Base-by-base conservation (phyloP, 1,140 invertebrate species). In the Conopomorpha cramerella region DNA sequence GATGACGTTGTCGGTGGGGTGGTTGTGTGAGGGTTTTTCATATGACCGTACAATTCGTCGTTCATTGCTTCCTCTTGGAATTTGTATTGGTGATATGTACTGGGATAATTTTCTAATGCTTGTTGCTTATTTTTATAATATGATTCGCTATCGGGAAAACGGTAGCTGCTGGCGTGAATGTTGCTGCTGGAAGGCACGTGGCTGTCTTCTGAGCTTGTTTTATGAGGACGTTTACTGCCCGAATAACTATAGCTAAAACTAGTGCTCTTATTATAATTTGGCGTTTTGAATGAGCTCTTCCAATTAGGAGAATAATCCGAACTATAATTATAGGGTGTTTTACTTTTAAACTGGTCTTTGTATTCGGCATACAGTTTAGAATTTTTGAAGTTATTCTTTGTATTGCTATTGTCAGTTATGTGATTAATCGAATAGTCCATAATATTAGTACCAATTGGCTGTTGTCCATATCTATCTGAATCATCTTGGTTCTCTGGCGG, bases 311-410 rank as follows among this genome's bases (percentile, higher is more conserved):
- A n/a, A n/a, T n/a, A n/a, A n/a, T n/a, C n/a, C n/a, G n/a, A n/a
- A n/a, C n/a, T 46, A 38, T 43, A 49, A 38, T 46, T 53, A 26
- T 30, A 41, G 51, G 43, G 51, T 17, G 51, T 48, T 15, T 55
- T 67, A 16, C 39, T 43, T 44, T 62, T 72, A 2, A 47, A 32
- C 45, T 62, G 57, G 28, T 67, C 56, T 48, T 62, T 66, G 34
- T 45, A 39, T 19, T 66, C 56, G 29, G 42, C 15, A 41, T 51
- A 55, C 16, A 41, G 28, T 38, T 57, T 60, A 1, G 26, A 8
- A 14, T 42, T 43, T 32, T 32, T 17, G 13, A 7, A n/a, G n/a
- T n/a, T 14, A 10, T 15, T 32, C 4, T 30, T 11, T 11, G 28
- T 4, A 30, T 30, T 30, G 4, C 11, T 4, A 30, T n/a, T n/a